phyloP scores from a whole-genome alignment of 2,113 vertebrate genomes.

The Scartelaos histophorus region DNA sequence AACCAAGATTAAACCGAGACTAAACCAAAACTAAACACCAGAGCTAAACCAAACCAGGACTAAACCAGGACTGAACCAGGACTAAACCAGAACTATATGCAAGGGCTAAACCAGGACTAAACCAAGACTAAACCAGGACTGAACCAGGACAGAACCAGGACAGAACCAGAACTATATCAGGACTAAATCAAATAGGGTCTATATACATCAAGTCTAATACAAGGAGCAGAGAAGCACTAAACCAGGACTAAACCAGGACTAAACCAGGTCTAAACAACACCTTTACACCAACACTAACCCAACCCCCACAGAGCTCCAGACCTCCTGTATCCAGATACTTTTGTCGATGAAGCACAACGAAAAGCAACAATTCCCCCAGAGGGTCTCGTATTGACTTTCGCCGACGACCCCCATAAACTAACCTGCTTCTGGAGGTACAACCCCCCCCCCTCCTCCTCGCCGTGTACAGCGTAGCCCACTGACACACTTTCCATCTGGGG shows the following conservation, averaged over 20 bases:
- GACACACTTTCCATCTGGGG: slow-evolving; percentile 70
- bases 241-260: background rate
- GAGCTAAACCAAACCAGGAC: too few species aligned
- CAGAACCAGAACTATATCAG: too few species aligned
- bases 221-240: background rate
- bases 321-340: slow-evolving; percentile 2
- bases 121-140: too few species aligned
- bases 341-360: slow-evolving; percentile 10
- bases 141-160: too few species aligned
- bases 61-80: too few species aligned
- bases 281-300: slow-evolving; percentile 34
- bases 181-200: background rate
- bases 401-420: slow-evolving; percentile 8
- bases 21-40: too few species aligned
- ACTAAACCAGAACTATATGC: too few species aligned
- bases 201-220: background rate
- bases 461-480: slow-evolving; percentile 58
- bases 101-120: too few species aligned
- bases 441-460: slow-evolving; percentile 42
- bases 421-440: slow-evolving; percentile 19
- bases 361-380: slow-evolving; percentile 11
- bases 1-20: too few species aligned
- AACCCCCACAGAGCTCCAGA: slow-evolving; percentile 18
- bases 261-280: slow-evolving; percentile 10
- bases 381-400: slow-evolving; percentile 20